Evolutionary conservation across 2,797 vertebrate species (phyloP).

Genomic region (Myripristis jacobus): DNA sequence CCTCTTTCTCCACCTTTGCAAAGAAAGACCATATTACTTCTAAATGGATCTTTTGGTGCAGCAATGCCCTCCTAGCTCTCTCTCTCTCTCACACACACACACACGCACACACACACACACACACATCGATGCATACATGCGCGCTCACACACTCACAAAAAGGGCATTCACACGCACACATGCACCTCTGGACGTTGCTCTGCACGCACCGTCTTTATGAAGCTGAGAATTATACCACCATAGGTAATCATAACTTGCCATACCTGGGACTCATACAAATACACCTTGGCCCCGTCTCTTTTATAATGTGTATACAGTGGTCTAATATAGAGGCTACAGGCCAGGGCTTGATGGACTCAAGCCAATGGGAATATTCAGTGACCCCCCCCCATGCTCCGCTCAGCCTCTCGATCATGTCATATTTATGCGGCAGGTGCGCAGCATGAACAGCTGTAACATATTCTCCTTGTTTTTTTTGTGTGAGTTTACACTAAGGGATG

Average conservation of each 20-base stretch:
- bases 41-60: slow-evolving; percentile 79
- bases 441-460: slow-evolving; percentile 38
- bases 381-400: slow-evolving; percentile 56
- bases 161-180: too few species aligned
- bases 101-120: slow-evolving; percentile 51
- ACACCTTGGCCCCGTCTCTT: slow-evolving; percentile 72
- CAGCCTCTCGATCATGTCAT: slow-evolving; percentile 65
- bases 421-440: slow-evolving; percentile 38
- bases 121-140: too few species aligned
- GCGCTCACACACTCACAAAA: too few species aligned
- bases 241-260: slow-evolving; percentile 80
- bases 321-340: slow-evolving; percentile 70
- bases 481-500: slow-evolving; percentile 66
- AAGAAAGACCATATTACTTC: slow-evolving; percentile 78
- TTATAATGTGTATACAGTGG: slow-evolving; percentile 80
- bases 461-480: slow-evolving; percentile 56
- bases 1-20: slow-evolving; percentile 62
- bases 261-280: slow-evolving; percentile 79
- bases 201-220: slow-evolving; percentile 78
- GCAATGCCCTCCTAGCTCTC: slow-evolving; percentile 48
- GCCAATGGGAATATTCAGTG: slow-evolving; percentile 64
- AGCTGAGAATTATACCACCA: slow-evolving; percentile 83
- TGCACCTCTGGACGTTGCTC: slow-evolving; percentile 59
- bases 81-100: slow-evolving; percentile 42
- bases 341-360: slow-evolving; percentile 57